Evolutionary conservation across 1,140 invertebrate species (phyloP), one percentile per base, ranked within the genome.

Genomic region (Zaprionus taronus): DNA sequence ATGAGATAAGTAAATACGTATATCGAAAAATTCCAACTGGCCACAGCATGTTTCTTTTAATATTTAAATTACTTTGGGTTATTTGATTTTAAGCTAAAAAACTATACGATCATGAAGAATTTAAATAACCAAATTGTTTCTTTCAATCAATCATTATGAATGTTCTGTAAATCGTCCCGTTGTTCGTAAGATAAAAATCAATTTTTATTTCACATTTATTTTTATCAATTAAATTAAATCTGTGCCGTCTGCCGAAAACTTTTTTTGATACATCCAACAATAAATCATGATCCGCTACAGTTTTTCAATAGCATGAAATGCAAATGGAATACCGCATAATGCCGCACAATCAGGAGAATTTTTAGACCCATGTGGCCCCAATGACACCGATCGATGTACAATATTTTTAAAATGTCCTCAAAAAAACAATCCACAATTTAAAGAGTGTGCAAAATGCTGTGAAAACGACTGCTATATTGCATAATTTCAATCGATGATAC

Each of bases 171-270:
- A 17, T 47, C 7, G 41, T 47, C 6, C 2, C 7, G n/a, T 17
- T 17, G 17, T 17, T 17, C 9, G 41, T 17, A 9, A 17, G 41
- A n/a, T n/a, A 9, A n/a, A 78, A 83, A 80, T 80, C 81, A 69
- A 87, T 83, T 74, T 11, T 57, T 38, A 17, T 56, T 28, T 26
- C 34, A 14, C 44, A 31, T 60, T 66, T 53, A 20, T 79, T 77
- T 62, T 69, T 80, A 51, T 77, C 80, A 86, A 86, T 86, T 85
- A 83, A 87, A 74, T 87, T 56, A 80, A 80, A 87, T 86, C 77
- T 63, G 72, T 41, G 77, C 17, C 38, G 72, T 31, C 49, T 72
- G 77, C 61, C 72, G 55, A 56, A 56, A 77, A 77, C 70, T 73
- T 36, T 53, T 72, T 53, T 71, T 62, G 81, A 77, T 71, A 75